These are phyloP conservation scores for Rhopalosiphum nymphaeae DNA, from an alignment of 2,888 invertebrate genomes.

Conservation along the genomic window DNA sequence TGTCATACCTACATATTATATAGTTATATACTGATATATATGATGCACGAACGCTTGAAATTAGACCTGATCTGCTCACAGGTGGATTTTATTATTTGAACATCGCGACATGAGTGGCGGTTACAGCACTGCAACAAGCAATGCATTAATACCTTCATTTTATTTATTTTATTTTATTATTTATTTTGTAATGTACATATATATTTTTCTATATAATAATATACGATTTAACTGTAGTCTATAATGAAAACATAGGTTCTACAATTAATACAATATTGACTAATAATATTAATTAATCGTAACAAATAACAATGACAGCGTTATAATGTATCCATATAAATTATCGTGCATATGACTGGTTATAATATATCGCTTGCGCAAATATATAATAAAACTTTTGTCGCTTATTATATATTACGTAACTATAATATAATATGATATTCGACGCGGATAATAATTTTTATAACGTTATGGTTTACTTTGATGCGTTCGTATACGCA, in stretches of 20 bases:
- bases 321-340: neutral
- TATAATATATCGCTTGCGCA: neutral
- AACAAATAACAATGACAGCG: neutral
- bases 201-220: neutral
- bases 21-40: neutral
- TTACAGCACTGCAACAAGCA: neutral
- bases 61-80: neutral
- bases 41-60: neutral
- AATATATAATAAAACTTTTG: constrained; percentile 2
- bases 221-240: neutral
- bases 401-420: neutral
- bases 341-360: neutral
- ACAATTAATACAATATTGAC: neutral
- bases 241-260: neutral
- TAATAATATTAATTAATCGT: neutral
- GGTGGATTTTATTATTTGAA: neutral
- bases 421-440: neutral
- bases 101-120: neutral
- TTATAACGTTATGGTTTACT: neutral
- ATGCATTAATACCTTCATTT: neutral
- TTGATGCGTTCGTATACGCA: neutral
- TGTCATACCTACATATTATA: neutral
- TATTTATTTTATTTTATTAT: too few relatives aligned
- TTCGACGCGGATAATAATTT: neutral
- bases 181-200: neutral